Conservation (phyloP, 2,888 invertebrate genomes). For the Heliconius erato region DNA sequence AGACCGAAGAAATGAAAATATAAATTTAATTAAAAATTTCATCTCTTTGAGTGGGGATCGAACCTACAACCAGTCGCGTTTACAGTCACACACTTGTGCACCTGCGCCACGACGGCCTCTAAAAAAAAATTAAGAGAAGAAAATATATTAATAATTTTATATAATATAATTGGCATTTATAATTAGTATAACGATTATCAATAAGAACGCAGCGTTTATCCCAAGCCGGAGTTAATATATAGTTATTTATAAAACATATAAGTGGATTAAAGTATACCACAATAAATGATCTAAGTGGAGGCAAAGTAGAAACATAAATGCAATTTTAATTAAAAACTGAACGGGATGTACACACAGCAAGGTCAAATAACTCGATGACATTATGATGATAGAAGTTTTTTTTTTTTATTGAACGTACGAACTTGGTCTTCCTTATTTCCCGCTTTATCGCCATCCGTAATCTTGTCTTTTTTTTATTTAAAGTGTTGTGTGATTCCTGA, state of each 20-base stretch:
- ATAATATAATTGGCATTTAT: neutral
- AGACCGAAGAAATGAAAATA: too few species aligned
- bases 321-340: conserved; percentile 36
- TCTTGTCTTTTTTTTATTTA: neutral
- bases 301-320: neutral
- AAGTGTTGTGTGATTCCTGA: neutral
- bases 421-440: neutral
- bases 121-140: too few species aligned
- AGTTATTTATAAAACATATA: conserved; percentile 26
- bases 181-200: neutral
- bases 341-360: conserved; percentile 41
- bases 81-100: too few species aligned
- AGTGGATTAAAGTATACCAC: conserved; percentile 30
- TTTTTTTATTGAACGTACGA: neutral
- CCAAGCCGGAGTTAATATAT: conserved; percentile 9
- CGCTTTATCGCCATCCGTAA: neutral
- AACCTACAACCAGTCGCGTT: too few species aligned
- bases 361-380: conserved; percentile 39
- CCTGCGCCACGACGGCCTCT: too few species aligned
- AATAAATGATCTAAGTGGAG: conserved; percentile 26
- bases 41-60: too few species aligned
- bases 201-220: neutral
- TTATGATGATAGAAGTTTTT: neutral
- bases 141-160: neutral
- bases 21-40: too few species aligned